These are phyloP conservation scores for Polydesmus complanatus DNA, from an alignment of 2,888 invertebrate species.

Conservation along the genomic window DNA sequence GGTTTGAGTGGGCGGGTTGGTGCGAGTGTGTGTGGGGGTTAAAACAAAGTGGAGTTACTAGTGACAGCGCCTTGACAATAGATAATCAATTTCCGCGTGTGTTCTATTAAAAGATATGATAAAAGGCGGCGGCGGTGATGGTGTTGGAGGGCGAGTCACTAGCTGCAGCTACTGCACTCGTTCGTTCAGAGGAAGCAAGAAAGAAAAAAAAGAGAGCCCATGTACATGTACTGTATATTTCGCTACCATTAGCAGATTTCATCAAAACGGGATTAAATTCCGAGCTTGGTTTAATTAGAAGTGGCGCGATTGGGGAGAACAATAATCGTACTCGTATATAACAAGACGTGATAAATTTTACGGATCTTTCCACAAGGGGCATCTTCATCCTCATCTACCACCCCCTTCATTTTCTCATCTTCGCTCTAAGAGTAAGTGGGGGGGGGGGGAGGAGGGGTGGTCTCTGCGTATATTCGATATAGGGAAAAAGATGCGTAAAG, in stretches of 20 bases:
- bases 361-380: conserved; percentile 1
- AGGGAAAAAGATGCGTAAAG: not conserved
- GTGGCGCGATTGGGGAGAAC: conserved; percentile 15
- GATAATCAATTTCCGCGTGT: conserved; percentile 15
- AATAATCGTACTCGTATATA: conserved; percentile 16
- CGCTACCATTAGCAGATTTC: conserved; percentile 17
- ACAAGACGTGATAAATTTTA: conserved; percentile 16
- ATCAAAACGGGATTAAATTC: conserved; percentile 17
- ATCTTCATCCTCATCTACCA: not conserved
- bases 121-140: not conserved
- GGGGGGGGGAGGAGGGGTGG: not conserved
- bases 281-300: conserved; percentile 17
- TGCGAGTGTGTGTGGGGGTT: not conserved
- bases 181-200: not conserved
- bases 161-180: no score
- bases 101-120: conserved; percentile 13
- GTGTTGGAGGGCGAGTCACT: not conserved
- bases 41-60: not conserved
- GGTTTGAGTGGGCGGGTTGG: not conserved
- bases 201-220: not conserved
- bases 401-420: not conserved
- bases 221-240: not conserved
- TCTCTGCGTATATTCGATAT: not conserved
- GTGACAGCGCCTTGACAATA: conserved; percentile 7
- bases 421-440: not conserved